phyloP scores from a whole-genome alignment of 2,113 vertebrate species.

The Tursiops truncatus region DNA sequence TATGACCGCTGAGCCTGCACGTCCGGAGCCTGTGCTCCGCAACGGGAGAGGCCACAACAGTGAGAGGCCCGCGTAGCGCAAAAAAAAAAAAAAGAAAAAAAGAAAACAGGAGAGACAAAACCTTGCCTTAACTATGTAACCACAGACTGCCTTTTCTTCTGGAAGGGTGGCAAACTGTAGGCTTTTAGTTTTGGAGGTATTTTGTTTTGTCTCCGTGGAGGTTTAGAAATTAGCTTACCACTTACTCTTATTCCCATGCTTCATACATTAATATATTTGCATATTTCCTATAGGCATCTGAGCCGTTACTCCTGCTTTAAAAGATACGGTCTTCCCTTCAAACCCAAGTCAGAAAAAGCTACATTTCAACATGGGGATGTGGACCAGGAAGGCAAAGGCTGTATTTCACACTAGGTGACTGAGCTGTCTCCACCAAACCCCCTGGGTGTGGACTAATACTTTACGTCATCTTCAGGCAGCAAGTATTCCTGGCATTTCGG shows the following conservation, averaged over 20 bases:
- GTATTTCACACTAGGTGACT: not conserved
- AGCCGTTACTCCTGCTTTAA: not conserved
- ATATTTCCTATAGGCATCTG: not conserved
- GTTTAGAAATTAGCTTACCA: not conserved
- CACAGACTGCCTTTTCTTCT: not conserved
- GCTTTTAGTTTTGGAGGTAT: not conserved
- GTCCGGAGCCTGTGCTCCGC: no score
- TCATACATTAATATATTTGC: not conserved
- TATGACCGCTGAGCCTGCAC: no score
- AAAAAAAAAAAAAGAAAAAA: not conserved
- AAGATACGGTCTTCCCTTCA: not conserved
- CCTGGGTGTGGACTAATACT: not conserved
- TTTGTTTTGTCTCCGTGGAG: not conserved
- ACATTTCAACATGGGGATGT: not conserved
- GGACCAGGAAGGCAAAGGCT: accelerated
- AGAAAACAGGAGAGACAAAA: not conserved
- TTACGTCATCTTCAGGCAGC: not conserved
- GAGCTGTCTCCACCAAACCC: not conserved
- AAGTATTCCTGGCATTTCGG: not conserved
- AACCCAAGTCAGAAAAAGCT: not conserved
- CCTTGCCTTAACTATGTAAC: not conserved
- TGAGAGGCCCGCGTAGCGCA: no score
- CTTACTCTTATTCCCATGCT: not conserved
- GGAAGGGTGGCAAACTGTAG: not conserved
- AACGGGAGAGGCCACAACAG: no score